Evolutionary conservation across 1,140 invertebrate genomes (phyloP).

Genomic region (Thaumetopoea pityocampa): DNA sequence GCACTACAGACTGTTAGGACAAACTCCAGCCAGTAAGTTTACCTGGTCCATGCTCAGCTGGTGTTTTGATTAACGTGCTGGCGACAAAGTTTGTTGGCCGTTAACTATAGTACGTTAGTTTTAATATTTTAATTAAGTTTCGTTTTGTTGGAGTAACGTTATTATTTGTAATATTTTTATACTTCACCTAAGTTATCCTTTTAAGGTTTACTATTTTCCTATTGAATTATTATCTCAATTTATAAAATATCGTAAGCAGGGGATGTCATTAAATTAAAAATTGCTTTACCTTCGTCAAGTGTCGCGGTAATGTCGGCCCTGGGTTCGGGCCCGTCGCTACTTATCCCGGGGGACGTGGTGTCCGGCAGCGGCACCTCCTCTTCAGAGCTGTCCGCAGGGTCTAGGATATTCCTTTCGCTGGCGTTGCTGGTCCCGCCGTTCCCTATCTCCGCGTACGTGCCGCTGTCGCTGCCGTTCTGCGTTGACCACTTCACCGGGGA

Average conservation of each 20-base stretch:
- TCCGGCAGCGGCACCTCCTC: conserved; percentile 63
- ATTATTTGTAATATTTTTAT: too few relatives aligned
- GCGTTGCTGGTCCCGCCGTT: conserved; percentile 49
- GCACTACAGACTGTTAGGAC: conserved; percentile 38
- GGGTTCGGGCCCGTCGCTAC: conserved; percentile 65
- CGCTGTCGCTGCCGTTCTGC: conserved; percentile 66
- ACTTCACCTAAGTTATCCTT: too few relatives aligned
- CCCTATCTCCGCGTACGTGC: conserved; percentile 65
- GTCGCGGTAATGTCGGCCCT: conserved; percentile 61
- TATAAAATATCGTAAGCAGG: background rate
- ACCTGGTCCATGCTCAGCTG: conserved; percentile 8
- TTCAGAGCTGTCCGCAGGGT: conserved; percentile 66
- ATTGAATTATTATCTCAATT: too few relatives aligned
- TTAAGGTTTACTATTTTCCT: too few relatives aligned
- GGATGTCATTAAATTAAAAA: background rate
- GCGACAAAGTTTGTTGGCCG: too few relatives aligned
- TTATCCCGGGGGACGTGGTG: conserved; percentile 60
- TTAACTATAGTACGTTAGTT: too few relatives aligned
- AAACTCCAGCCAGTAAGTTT: conserved; percentile 28
- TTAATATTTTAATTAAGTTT: too few relatives aligned
- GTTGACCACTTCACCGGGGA: conserved; percentile 63
- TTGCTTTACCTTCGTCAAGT: conserved; percentile 53
- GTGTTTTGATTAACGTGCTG: conserved; percentile 19
- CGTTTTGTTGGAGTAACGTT: too few relatives aligned
- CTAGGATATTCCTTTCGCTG: conserved; percentile 57